A percentile compares a stretch with the other conserved stretches of the same genome.
Conservation (phyloP, 2,113 vertebrate genomes). For the Mesembrinibis cayennensis region DNA sequence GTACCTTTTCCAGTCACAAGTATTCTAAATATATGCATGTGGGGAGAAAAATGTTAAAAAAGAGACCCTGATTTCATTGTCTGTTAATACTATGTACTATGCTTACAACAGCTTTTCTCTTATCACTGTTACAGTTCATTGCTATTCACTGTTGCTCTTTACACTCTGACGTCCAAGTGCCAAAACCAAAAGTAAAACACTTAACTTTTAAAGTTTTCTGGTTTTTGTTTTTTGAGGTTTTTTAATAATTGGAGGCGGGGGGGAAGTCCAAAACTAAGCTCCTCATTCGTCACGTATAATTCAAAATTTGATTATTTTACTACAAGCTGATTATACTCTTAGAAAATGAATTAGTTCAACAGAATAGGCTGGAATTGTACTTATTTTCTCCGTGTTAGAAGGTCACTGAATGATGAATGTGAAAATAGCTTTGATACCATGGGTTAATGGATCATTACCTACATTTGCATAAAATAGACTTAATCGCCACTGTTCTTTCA, state of each 20-base stretch:
- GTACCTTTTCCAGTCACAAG: constrained; percentile 47
- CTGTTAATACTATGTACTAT: neutral
- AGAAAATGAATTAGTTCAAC: neutral
- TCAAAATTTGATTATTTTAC: neutral
- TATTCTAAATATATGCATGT: neutral
- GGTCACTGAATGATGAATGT: neutral
- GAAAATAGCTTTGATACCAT: neutral
- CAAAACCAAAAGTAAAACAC: neutral
- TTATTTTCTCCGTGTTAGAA: neutral
- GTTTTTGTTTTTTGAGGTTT: too few relatives aligned
- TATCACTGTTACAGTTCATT: neutral
- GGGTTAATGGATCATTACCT: neutral
- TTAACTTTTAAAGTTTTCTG: neutral
- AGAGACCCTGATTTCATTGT: neutral
- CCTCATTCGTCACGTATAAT: neutral
- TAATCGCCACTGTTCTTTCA: neutral
- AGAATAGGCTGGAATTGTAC: neutral
- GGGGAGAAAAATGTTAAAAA: neutral
- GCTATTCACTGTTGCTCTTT: neutral
- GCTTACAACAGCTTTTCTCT: neutral
- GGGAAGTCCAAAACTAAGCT: neutral
- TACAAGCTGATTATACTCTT: neutral
- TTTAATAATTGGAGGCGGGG: too few relatives aligned
- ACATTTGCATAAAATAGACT: neutral
- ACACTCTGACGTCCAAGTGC: neutral